phyloP scores from a whole-genome alignment of 1,140 invertebrate species.

The Ruditapes philippinarum region DNA sequence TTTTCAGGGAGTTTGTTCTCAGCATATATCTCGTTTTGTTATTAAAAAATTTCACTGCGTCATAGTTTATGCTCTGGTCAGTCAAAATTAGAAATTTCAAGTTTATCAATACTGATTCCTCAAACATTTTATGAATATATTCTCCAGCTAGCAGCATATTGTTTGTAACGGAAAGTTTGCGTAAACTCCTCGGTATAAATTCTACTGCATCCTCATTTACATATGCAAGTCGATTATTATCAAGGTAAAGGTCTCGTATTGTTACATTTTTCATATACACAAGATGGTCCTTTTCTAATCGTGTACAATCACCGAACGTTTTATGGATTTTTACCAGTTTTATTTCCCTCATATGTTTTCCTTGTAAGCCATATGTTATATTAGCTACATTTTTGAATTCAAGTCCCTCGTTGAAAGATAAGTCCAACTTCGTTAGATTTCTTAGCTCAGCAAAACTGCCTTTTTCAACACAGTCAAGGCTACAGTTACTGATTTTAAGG shows the following conservation, averaged over 20 bases:
- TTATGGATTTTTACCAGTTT: conserved; percentile 26
- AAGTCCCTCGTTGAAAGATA: conserved; percentile 7
- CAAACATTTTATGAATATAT: neutral
- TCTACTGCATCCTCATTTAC: neutral
- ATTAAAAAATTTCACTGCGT: neutral
- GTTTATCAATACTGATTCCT: neutral
- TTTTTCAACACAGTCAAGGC: neutral
- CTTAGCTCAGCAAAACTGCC: neutral
- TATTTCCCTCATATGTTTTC: neutral
- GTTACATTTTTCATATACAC: neutral
- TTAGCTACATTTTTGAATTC: conserved; percentile 29
- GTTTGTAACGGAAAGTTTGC: neutral
- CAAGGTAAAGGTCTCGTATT: neutral
- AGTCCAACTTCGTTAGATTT: neutral
- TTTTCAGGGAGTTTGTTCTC: neutral
- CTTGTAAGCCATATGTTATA: neutral
- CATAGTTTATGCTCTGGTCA: neutral
- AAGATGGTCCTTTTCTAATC: neutral
- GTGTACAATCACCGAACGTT: neutral
- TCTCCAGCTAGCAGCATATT: neutral
- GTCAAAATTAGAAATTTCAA: neutral
- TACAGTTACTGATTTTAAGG: neutral
- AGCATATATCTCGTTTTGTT: neutral
- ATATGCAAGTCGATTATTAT: neutral
- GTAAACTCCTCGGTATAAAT: neutral